Conservation (phyloP, 2,113 vertebrate species). For the Capreolus pygargus region DNA sequence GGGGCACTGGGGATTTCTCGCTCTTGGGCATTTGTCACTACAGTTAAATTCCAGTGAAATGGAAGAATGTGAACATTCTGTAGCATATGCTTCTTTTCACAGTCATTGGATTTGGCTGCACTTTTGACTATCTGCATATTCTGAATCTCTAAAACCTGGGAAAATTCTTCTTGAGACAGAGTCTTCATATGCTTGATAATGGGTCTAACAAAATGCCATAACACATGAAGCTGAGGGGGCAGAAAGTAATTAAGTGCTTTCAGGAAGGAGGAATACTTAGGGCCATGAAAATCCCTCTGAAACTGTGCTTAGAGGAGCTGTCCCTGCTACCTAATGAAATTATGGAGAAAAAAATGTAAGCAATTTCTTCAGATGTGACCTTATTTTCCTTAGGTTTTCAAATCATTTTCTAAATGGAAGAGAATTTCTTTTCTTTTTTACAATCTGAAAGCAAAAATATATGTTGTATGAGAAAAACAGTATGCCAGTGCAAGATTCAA, state of each 20-base stretch:
- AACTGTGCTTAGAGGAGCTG: neutral
- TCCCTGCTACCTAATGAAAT: neutral
- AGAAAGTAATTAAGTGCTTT: neutral
- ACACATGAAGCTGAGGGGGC: neutral
- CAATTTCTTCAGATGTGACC: neutral
- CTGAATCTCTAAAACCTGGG: neutral
- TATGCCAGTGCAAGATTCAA: neutral
- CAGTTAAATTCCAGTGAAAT: neutral
- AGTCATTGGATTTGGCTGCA: neutral
- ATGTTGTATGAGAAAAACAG: neutral
- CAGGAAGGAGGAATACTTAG: neutral
- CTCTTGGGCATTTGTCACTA: neutral
- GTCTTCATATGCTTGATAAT: neutral
- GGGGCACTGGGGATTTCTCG: neutral
- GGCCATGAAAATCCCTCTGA: neutral
- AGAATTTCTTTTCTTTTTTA: neutral
- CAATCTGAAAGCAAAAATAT: neutral
- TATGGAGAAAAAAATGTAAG: neutral
- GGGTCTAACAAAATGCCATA: neutral
- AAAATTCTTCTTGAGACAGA: neutral
- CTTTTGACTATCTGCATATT: neutral
- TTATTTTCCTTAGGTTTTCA: neutral
- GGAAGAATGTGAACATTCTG: neutral
- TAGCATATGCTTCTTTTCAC: neutral
- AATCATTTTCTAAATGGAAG: neutral